These are phyloP conservation scores for Sakesphorus luctuosus DNA, from an alignment of 2,113 vertebrate species.

Conservation along the genomic window DNA sequence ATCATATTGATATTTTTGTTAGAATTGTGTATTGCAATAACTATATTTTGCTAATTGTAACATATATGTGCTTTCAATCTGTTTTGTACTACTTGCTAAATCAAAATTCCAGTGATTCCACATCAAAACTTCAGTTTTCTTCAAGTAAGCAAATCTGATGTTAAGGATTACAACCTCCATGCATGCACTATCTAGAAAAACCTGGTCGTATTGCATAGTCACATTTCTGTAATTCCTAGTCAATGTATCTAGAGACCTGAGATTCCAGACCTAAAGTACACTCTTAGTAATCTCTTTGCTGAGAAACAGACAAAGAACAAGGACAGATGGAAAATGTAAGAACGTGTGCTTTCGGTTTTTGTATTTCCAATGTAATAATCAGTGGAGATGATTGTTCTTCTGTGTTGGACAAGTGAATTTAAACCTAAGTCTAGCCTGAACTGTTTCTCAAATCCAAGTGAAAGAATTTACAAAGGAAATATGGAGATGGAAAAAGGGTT, in stretches of 20 bases:
- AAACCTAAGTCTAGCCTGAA: background rate
- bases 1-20: background rate
- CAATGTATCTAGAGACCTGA: background rate
- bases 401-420: background rate
- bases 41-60: background rate
- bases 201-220: too few relatives aligned
- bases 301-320: background rate
- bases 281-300: background rate
- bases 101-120: background rate
- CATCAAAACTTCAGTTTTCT: background rate
- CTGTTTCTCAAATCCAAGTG: background rate
- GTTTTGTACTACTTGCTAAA: background rate
- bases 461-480: background rate
- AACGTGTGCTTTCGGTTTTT: background rate
- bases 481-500: background rate
- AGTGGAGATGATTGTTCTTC: background rate
- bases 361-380: background rate
- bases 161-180: background rate
- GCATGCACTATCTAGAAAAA: background rate
- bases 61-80: background rate
- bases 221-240: background rate
- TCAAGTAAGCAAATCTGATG: background rate
- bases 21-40: background rate
- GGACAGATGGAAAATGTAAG: background rate
- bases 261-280: background rate